Base-by-base conservation (phyloP, 35 echinoderm and acorn worm species). In the Acanthaster planci region DNA sequence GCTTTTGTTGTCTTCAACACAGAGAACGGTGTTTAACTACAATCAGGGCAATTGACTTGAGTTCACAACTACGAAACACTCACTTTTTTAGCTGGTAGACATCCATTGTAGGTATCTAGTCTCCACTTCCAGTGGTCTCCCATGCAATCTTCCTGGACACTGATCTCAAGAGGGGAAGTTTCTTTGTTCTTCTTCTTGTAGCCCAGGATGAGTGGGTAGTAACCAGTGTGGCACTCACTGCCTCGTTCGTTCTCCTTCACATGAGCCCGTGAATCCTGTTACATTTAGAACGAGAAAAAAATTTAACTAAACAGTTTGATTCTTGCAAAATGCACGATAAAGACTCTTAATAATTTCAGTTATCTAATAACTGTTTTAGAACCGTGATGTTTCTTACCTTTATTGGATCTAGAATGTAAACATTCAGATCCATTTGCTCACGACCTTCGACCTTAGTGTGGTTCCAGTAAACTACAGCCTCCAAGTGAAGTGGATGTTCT, bases 381-480 rank as follows among this genome's bases (percentile, higher is more conserved):
- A 56, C 54, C 1, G 8, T 7, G 59, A 36, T 27, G 15, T 72
- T 0, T 0, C 34, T 30, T 72, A 72, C 86, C 56, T 88, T 88
- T 54, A 88, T 88, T 36, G 75, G 79, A 72, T 88, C 86, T 22
- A 82, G 23, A 21, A 88, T 47, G 54, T 88, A 88, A 57, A 78
- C 67, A 39, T 81, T 58, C 54, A 88, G 38, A 38, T 88, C 78
- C 23, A 88, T 78, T 37, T 79, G 44, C 52, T 79, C 55, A 2
- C 51, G 15, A 6, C 26, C 57, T 26, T 37, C 9, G 35, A 67
- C 55, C 22, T 81, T 57, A 37, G 44, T 56, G 22, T 88, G 39
- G 1, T 60, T 68, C 12, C 52, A 53, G 78, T 80, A 88, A 10
- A 88, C 78, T 1, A 88, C 54, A 31, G 78, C 54, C 40, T 88